Base-by-base conservation (phyloP, 2,797 vertebrate genomes). In the Mycteria americana region DNA sequence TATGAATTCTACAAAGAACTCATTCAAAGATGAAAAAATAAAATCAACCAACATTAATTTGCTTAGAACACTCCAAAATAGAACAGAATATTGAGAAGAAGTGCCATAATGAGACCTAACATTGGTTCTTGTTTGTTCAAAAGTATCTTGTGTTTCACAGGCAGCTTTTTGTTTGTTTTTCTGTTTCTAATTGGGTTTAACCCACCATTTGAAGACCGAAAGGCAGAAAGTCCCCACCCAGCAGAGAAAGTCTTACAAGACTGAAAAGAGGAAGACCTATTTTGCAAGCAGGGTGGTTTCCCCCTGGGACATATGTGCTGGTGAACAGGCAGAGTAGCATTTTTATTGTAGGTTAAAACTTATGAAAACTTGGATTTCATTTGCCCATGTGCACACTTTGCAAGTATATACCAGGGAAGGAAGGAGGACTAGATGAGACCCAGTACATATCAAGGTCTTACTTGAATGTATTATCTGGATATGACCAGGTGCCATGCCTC, bases 241-340 rank as follows among this genome's bases (percentile, higher is more conserved):
- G 68, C n/a, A 96, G 63, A 37, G 65, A 93, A 96, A 94, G 41
- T 60, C 64, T 89, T 86, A 64, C 25, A 65, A 69, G 92, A 74
- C 57, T 90, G 65, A 60, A 77, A 96, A 92, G 67, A 94, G 84
- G 76, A 97, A 97, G 45, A 25, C 3, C 28, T 76, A 3, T 91
- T 96, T 94, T 94, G 85, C 73, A 96, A 85, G 35, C 51, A 28
- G 43, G 11, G n/a, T 92, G 37, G 33, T 95, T 95, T 90, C 25
- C 39, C 31, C 60, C 25, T 28, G 21, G 63, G 60, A 33, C 23
- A 15, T 67, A 39, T 9, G 24, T 33, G n/a, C n/a, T 53, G 64
- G 21, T 85, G 74, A 95, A 39, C 25, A 69, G 18, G 6, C 13
- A 79, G 35, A 50, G 23, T 11, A 64, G 30, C 24, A 33, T 79